phyloP scores from a whole-genome alignment of 2,113 vertebrate species.

The Oncorhynchus keta region DNA sequence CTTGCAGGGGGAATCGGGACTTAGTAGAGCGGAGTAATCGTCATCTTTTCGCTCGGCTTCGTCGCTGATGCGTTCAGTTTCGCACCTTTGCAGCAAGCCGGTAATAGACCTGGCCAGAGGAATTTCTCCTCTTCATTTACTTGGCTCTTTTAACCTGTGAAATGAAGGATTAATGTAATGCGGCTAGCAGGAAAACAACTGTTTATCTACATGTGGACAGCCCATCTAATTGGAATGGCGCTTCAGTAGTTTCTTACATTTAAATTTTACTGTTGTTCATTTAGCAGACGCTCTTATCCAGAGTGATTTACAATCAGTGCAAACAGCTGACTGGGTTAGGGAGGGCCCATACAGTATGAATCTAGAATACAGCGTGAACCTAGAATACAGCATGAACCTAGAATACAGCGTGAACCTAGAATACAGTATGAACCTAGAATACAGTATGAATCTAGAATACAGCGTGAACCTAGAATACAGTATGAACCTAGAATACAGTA shows the following conservation, averaged over 20 bases:
- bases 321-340: no score
- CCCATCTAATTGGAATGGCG: constrained; percentile 26
- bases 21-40: constrained; percentile 41
- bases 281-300: no score
- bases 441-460: no score
- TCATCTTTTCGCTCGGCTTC: constrained; percentile 63
- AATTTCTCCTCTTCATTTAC: constrained; percentile 56
- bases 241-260: not conserved
- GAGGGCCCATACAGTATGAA: no score
- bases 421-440: no score
- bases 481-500: no score
- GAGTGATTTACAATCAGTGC: no score
- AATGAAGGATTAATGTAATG: constrained; percentile 55
- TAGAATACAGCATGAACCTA: no score
- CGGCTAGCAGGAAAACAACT: constrained; percentile 31
- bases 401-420: no score
- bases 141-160: constrained; percentile 56
- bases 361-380: no score
- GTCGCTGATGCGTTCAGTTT: constrained; percentile 61
- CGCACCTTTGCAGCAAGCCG: constrained; percentile 48
- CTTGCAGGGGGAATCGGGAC: constrained; percentile 38
- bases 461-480: no score
- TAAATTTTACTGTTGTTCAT: no score
- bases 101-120: constrained; percentile 51
- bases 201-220: constrained; percentile 48